Evolutionary conservation across 2,888 invertebrate species (phyloP), one percentile per base, ranked within the genome.

Genomic region (Euzophera pinguis): DNA sequence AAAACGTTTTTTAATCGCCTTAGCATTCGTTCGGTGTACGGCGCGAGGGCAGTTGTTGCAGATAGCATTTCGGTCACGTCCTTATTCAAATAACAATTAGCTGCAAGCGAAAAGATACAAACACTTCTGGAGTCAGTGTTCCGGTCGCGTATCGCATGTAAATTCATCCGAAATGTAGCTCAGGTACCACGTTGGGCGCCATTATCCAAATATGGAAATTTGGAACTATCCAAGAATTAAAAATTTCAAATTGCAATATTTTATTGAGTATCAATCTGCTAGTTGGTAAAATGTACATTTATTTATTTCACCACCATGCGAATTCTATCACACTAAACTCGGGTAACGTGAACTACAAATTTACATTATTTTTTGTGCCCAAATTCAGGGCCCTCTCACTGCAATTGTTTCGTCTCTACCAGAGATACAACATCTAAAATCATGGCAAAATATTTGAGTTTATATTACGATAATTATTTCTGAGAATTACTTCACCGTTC

Each of bases 81-180:
- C 58, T 58, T 67, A 78, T 78, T 79, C 78, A 76, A 80, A 78
- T 83, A 82, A 76, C 80, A 82, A 84, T 83, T 83, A 83, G 73
- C 67, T 66, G 39, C 62, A 64, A 62, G 62, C 63, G 65, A 38
- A 50, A 29, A 60, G 57, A 58, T 60, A 60, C 59, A 58, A 54
- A 63, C 66, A 60, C 56, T 58, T 73, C 67, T 64, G 69, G 62
- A 73, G 77, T 69, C 69, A 51, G 60, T 53, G 58, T 61, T 65
- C 62, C 56, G 54, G 42, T 39, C 49, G 49, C 49, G 49, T 39
- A 29, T 39, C 29, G 39, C 13, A 39, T 50, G 49, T 32, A 13
- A 54, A 58, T 45, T 32, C 12, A 45, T 32, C 32, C 10, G 16
- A 45, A 29, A 43, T 29, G 32, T 32, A 29, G 6, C 12, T 10